A percentile compares a stretch with the other conserved stretches of the same genome.
These are phyloP conservation scores for Polypedilum vanderplanki DNA, from an alignment of 1,140 invertebrate species.

Conservation along the genomic window DNA sequence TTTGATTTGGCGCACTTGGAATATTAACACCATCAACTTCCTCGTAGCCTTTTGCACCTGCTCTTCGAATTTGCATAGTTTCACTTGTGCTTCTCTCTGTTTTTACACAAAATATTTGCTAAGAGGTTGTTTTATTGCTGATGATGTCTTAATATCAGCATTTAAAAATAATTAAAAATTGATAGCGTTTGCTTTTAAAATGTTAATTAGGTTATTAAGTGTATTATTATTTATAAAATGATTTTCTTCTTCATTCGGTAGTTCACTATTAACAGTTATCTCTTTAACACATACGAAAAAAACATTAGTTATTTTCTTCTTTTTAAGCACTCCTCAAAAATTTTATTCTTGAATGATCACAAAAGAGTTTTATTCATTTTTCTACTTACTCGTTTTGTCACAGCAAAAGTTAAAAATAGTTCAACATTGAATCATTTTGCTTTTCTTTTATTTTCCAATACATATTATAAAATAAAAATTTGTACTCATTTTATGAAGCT, in stretches of 20 bases:
- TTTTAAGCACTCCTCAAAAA: too few species aligned
- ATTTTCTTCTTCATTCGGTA: constrained; percentile 6
- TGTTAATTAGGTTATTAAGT: constrained; percentile 8
- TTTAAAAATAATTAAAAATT: not conserved
- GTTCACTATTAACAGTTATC: constrained; percentile 10
- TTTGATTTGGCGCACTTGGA: constrained; percentile 34
- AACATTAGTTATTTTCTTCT: too few species aligned
- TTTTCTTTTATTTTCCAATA: too few species aligned
- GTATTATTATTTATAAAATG: not conserved
- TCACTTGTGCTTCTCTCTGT: not conserved
- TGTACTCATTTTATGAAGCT: too few species aligned
- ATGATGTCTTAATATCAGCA: not conserved
- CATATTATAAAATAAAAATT: too few species aligned
- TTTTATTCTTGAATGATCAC: too few species aligned
- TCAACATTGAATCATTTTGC: too few species aligned
- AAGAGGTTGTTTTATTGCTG: not conserved
- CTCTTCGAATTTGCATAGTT: constrained; percentile 4
- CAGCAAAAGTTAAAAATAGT: too few species aligned
- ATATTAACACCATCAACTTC: not conserved
- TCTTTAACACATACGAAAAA: not conserved
- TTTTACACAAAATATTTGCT: not conserved
- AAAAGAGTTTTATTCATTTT: too few species aligned
- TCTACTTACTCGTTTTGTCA: too few species aligned
- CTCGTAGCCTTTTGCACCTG: not conserved
- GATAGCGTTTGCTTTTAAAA: not conserved